A percentile compares a stretch with the other conserved stretches of the same genome.
Evolutionary conservation across 2,113 vertebrate species (phyloP).

Genomic region (Ardeotis arabs): DNA sequence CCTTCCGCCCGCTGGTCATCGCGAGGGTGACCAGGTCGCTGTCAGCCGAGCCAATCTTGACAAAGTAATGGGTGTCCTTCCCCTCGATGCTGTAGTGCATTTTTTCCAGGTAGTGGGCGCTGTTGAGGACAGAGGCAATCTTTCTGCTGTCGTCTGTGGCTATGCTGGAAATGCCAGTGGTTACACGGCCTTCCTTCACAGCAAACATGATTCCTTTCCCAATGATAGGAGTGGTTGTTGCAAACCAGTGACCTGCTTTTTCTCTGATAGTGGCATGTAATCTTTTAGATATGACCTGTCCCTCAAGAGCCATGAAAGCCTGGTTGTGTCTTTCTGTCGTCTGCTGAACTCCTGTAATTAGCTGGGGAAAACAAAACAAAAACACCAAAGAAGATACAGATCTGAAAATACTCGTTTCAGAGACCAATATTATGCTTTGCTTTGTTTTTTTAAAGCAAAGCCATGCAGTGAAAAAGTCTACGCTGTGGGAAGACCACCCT

Average conservation of each 20-base stretch:
- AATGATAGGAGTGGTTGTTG: conserved; percentile 90
- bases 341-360: conserved; percentile 96
- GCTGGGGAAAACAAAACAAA: conserved; percentile 73
- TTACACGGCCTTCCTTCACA: conserved; percentile 91
- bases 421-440: not conserved
- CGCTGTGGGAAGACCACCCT: not conserved
- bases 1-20: conserved; percentile 90
- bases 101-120: conserved; percentile 92
- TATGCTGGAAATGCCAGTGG: conserved; percentile 85
- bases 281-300: conserved; percentile 91
- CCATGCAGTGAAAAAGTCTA: not conserved
- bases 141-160: conserved; percentile 95
- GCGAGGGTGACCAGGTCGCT: conserved; percentile 91
- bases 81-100: conserved; percentile 96
- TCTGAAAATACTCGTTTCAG: not conserved
- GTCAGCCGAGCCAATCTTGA: conserved; percentile 93
- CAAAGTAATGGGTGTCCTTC: conserved; percentile 94
- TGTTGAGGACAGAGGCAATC: conserved; percentile 91
- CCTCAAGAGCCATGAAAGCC: conserved; percentile 97
- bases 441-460: not conserved
- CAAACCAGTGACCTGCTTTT: conserved; percentile 97
- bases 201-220: conserved; percentile 96
- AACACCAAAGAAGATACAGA: not conserved
- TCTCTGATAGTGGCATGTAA: conserved; percentile 83
- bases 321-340: conserved; percentile 95